Base-by-base conservation (phyloP, 1,140 invertebrate genomes). In the Phymorhynchus buccinoides region DNA sequence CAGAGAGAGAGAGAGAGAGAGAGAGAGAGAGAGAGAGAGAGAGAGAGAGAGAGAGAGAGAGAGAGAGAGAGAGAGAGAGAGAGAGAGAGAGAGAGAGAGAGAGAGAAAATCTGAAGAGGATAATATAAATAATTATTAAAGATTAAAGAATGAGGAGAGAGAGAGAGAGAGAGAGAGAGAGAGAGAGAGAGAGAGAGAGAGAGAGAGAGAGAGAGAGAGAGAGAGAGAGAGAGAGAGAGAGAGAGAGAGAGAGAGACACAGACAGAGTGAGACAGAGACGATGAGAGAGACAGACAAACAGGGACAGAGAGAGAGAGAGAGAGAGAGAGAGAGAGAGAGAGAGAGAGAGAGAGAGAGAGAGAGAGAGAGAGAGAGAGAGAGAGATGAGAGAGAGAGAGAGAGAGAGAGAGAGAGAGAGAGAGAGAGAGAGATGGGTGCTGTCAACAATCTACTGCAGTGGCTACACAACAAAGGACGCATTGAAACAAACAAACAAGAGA, bases 231-330 rank as follows among this genome's bases (percentile, higher is more conserved):
- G 80, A 62, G 42, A 48, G 52, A 82, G 80, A 82, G 80, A 82
- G 52, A 82, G 42, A 56, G 80, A 82, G 44, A 48, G 52, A 82
- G 80, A 82, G 44, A 62, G 56, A 83, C 56, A 71, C 1, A 73
- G 56, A 44, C 1, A 73, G 3, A 39, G 62, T 22, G n/a, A 35
- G 1, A 73, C 12, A 83, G 32, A 37, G n/a, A n/a, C 1, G 35
- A 37, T 12, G 41, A 37, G 41, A n/a, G 48, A 52, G 2, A 52
- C 12, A 52, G 48, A 52, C 0, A 52, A 0, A 52, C 12, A 52
- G 12, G 22, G 1, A 32, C 1, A 41, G 1, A 80, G 7, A 44
- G 1, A 30, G 7, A n/a, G 1, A 37, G n/a, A 30, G 1, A 41
- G 16, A 80, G 1, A n/a, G 52, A 68, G 9, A 83, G 2, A 71